Base-by-base conservation (phyloP, 2,113 vertebrate genomes). In the Ophthalmolycus amberensis region DNA sequence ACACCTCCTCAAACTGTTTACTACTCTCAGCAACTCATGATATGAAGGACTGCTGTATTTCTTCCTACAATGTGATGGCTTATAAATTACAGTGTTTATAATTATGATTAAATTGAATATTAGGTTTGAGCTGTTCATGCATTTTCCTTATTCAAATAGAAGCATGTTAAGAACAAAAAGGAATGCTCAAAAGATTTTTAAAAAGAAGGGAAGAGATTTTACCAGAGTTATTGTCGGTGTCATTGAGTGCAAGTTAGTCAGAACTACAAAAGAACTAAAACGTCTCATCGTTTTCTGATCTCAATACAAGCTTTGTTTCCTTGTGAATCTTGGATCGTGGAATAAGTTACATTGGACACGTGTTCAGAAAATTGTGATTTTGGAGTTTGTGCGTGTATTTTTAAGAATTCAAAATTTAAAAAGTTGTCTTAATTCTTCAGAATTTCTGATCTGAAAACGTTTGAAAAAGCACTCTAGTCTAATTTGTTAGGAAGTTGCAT, bases 1-100 rank as follows among this genome's bases (percentile, higher is more conserved):
- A 58, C 54, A 74, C 6, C 1, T 14, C 14, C 68, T 70, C 16
- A 80, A 44, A 75, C 15, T 71, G 56, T 76, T 82, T 76, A 77
- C 62, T 77, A 10, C 72, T 68, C 42, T 6, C 34, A 74, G 74
- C 71, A 67, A 25, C 59, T 75, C 62, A 67, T 65, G 62, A 56
- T 75, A 66, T 67, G 67, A 84, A 78, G 62, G 20, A 76, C 10
- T 50, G 59, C 12, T 69, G 8, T 68, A 77, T 84, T 82, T 48
- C 27, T 27, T 74, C 9, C n/a, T 77, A 68, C 76, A 82, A 79
- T 82, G 64, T 66, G 74, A 70, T 48, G 52, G 11, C 64, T 69
- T 71, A 22, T 72, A 68, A 65, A 71, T 84, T 60, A 18, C 10
- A 32, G 27, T 73, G 29, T 50, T 82, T 73, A 42, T 27, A 56